These are phyloP conservation scores for Peromyscus attwateri DNA, from an alignment of 2,797 vertebrate genomes.

Conservation along the genomic window DNA sequence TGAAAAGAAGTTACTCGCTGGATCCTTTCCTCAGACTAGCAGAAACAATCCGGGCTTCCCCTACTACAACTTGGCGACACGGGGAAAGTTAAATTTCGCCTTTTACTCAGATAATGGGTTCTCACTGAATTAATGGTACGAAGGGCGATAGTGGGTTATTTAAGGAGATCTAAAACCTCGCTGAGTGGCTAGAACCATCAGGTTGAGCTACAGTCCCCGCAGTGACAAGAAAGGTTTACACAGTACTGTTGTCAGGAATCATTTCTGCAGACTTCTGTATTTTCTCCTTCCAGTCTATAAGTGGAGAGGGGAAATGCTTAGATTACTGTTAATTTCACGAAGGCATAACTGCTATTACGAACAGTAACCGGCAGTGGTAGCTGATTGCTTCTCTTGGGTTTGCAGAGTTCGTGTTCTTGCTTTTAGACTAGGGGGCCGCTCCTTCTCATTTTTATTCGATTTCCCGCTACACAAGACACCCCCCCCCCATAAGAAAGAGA, in stretches of 20 bases:
- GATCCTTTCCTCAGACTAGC: neutral
- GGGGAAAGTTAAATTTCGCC: neutral
- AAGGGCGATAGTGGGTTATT: neutral
- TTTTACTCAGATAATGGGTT: rapidly evolving
- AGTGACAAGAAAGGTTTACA: neutral
- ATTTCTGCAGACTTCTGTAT: conserved; percentile 52
- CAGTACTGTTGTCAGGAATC: conserved; percentile 56
- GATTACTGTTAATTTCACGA: neutral
- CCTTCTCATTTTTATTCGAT: neutral
- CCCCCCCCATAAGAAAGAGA: neutral
- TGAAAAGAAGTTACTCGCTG: neutral
- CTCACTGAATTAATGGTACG: neutral
- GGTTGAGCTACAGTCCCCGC: conserved; percentile 23
- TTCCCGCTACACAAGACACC: neutral
- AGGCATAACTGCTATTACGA: neutral
- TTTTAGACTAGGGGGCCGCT: neutral
- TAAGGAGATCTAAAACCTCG: rapidly evolving
- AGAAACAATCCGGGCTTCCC: neutral
- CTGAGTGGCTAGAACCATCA: neutral
- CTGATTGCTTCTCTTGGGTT: neutral
- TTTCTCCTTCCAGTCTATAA: neutral
- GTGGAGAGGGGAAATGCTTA: neutral
- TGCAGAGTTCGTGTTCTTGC: neutral
- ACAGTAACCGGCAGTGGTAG: too few relatives aligned
- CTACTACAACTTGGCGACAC: neutral